Evolutionary conservation across 2,797 vertebrate genomes (phyloP), one percentile per base, ranked within the genome.

Genomic region (Acropternis orthonyx): DNA sequence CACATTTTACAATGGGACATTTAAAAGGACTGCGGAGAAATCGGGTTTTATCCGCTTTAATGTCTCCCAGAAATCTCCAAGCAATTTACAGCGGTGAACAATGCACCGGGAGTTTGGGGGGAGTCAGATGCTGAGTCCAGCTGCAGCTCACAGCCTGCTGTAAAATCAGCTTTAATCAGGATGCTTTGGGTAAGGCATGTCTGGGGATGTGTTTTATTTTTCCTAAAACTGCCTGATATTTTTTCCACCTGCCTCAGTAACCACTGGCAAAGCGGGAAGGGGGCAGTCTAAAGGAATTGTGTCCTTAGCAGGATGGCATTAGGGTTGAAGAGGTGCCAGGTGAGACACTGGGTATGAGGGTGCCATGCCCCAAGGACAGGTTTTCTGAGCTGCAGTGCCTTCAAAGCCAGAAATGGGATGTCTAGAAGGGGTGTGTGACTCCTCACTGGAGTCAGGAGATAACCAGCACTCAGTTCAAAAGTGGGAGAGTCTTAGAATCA

Each of bases 61-160:
- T 75, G 92, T 92, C 93, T 94, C 88, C 84, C 93, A 97, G 95
- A 92, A 94, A 92, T 39, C 88, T 94, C 94, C 78, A 65, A 94
- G 93, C 91, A 92, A 95, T 97, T 97, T 96, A 74, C 88, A 95
- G 67, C 89, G 71, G 93, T 94, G 93, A 95, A 73, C 78, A 81
- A 94, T 32, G 55, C 7, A 37, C 34, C 23, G 71, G 56, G 23
- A 65, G 77, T 1, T 66, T 28, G 46, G 86, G 43, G 80, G 81
- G 59, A 68, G 82, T 3, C 3, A 55, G 37, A 30, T 66, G 58
- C 82, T 46, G 88, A 4, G 61, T 91, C 32, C 61, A 82, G 84
- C 80, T 88, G 81, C 67, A 74, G 62, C 75, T 89, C 7, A 11
- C 37, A 37, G 37, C 81, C 84, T 88, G 84, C 86, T 81, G 56